Evolutionary conservation across 2,888 invertebrate species (phyloP).

Genomic region (Dendrolimus pini): DNA sequence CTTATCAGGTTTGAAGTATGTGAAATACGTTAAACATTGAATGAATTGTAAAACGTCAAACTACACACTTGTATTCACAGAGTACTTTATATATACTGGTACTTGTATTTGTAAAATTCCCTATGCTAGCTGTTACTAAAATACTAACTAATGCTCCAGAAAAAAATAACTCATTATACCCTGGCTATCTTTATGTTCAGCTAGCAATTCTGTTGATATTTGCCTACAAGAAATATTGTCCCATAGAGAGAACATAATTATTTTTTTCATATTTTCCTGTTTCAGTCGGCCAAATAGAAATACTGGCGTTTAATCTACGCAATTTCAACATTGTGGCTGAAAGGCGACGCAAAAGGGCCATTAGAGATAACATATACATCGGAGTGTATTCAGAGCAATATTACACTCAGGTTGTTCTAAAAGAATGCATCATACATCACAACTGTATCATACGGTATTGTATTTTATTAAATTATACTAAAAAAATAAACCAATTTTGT

Average conservation of each 20-base stretch:
- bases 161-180: no score
- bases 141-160: no score
- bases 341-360: conserved; percentile 31
- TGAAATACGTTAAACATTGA: no score
- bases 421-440: conserved; percentile 60
- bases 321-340: conserved; percentile 52
- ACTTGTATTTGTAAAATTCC: no score
- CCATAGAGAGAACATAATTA: not conserved
- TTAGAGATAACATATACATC: conserved; percentile 19
- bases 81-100: no score
- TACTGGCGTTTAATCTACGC: conserved; percentile 58
- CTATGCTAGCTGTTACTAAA: no score
- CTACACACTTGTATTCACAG: no score
- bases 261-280: conserved; percentile 16
- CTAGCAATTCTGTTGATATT: not conserved
- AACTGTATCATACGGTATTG: conserved; percentile 57
- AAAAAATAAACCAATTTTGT: no score
- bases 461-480: not conserved
- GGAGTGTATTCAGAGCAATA: conserved; percentile 21
- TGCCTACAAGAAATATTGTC: not conserved
- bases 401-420: conserved; percentile 39
- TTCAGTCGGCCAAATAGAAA: conserved; percentile 70
- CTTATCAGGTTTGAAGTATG: no score
- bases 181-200: no score
- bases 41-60: no score